These are phyloP conservation scores for Dendrolimus kikuchii DNA, from an alignment of 1,140 invertebrate species.

Conservation along the genomic window DNA sequence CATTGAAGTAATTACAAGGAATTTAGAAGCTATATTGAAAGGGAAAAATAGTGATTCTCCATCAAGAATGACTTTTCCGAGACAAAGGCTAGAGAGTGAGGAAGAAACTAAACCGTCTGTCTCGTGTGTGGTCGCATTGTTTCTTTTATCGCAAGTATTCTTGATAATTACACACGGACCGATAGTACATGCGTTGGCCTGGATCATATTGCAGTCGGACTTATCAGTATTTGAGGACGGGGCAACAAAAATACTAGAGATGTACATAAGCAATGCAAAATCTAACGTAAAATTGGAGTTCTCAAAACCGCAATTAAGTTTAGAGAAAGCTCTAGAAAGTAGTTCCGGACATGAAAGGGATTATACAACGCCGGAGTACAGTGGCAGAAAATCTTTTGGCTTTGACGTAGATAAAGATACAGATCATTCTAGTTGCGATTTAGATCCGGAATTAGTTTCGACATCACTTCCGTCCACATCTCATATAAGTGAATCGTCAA, in stretches of 20 bases:
- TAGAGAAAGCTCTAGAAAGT: constrained; percentile 76
- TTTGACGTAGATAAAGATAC: constrained; percentile 40
- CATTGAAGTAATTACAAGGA: constrained; percentile 74
- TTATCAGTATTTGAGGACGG: constrained; percentile 80
- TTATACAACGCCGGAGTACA: constrained; percentile 58
- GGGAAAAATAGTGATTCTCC: constrained; percentile 68
- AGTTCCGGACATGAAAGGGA: constrained; percentile 48
- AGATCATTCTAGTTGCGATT: constrained; percentile 67
- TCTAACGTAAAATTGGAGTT: constrained; percentile 65
- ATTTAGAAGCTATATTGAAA: constrained; percentile 75
- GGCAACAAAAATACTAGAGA: constrained; percentile 82
- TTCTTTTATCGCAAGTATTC: constrained; percentile 96
- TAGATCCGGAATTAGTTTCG: constrained; percentile 67
- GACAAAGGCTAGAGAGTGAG: constrained; percentile 53
- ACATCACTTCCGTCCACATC: constrained; percentile 67
- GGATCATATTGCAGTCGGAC: constrained; percentile 89
- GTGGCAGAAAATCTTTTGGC: constrained; percentile 45
- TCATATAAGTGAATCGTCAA: constrained; percentile 65
- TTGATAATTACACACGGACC: constrained; percentile 92
- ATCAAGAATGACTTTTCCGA: constrained; percentile 43
- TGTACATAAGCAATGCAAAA: constrained; percentile 75
- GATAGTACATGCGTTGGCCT: constrained; percentile 89
- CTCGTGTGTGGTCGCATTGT: constrained; percentile 92
- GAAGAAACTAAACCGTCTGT: constrained; percentile 79
- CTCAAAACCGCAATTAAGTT: constrained; percentile 74